These are phyloP conservation scores for Hyla sarda DNA, from an alignment of 2,113 vertebrate species.

Conservation along the genomic window DNA sequence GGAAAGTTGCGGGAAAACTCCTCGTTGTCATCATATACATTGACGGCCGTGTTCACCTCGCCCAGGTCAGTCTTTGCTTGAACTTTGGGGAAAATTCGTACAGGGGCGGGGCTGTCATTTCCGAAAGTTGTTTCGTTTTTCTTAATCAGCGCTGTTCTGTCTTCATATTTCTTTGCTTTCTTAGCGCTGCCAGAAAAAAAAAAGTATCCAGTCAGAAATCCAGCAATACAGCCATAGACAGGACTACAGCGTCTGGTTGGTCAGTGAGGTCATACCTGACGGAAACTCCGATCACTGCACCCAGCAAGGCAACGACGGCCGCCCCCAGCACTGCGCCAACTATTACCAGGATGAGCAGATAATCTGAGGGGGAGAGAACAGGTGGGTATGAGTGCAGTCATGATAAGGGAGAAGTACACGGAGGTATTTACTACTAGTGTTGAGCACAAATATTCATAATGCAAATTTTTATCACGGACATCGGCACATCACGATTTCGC, in stretches of 20 bases:
- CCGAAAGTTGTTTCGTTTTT: neutral
- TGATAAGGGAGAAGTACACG: no score
- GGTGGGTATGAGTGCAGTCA: neutral
- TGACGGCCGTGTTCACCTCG: conserved; percentile 16
- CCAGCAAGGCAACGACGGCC: conserved; percentile 62
- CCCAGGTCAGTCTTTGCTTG: neutral
- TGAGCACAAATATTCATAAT: no score
- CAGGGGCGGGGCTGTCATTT: neutral
- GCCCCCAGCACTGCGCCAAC: conserved; percentile 65
- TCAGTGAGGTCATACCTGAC: conserved; percentile 67
- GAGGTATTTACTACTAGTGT: no score
- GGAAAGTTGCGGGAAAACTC: neutral
- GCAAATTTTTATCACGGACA: no score
- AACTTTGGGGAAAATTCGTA: conserved; percentile 25
- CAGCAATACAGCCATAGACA: neutral
- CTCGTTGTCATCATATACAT: neutral
- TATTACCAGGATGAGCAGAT: conserved; percentile 71
- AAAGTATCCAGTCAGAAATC: neutral
- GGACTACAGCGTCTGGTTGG: no score
- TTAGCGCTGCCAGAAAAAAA: conserved; percentile 4
- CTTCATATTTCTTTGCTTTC: neutral
- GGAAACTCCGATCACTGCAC: conserved; percentile 36
- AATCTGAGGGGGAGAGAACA: conserved; percentile 60
- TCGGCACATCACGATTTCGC: no score
- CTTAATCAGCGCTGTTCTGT: neutral